phyloP scores from a whole-genome alignment of 2,888 invertebrate species.

The Amorpha juglandis region DNA sequence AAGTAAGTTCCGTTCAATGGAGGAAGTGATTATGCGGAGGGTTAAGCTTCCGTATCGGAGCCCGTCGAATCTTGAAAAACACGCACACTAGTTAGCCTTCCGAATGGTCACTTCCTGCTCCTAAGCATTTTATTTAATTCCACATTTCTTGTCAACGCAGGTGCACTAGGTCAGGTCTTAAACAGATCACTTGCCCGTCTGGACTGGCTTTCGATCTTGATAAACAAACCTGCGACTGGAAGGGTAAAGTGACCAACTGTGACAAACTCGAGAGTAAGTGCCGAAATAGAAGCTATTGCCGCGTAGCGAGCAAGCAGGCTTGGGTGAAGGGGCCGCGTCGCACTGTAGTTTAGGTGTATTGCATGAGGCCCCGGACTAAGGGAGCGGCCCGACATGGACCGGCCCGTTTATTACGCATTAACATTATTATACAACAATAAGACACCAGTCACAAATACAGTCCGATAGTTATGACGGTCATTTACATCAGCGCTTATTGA shows the following conservation, averaged over 20 bases:
- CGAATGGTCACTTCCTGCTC: conserved; percentile 73
- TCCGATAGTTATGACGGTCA: not conserved
- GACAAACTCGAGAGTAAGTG: conserved; percentile 98
- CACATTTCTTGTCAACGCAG: conserved; percentile 86
- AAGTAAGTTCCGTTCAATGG: conserved; percentile 89
- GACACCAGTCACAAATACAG: conserved; percentile 35
- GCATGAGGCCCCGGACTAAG: conserved; percentile 78
- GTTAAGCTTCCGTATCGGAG: conserved; percentile 64
- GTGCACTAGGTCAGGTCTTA: conserved; percentile 97
- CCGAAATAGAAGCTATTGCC: conserved; percentile 77
- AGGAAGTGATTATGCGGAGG: conserved; percentile 78
- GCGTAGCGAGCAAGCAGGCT: conserved; percentile 80
- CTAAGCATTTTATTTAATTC: conserved; percentile 70
- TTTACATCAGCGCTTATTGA: not conserved
- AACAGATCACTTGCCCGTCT: conserved; percentile 98
- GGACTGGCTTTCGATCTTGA: conserved; percentile 98
- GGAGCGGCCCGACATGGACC: conserved; percentile 59
- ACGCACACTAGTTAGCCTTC: conserved; percentile 64
- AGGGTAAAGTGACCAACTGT: conserved; percentile 98
- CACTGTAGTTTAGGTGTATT: conserved; percentile 80
- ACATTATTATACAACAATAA: conserved; percentile 52
- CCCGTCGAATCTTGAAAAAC: conserved; percentile 49
- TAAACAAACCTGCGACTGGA: conserved; percentile 99
- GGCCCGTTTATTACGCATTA: conserved; percentile 64
- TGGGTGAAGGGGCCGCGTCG: conserved; percentile 82